Evolutionary conservation across 2,888 invertebrate genomes (phyloP), one percentile per base, ranked within the genome.

Genomic region (Empis stercorea): DNA sequence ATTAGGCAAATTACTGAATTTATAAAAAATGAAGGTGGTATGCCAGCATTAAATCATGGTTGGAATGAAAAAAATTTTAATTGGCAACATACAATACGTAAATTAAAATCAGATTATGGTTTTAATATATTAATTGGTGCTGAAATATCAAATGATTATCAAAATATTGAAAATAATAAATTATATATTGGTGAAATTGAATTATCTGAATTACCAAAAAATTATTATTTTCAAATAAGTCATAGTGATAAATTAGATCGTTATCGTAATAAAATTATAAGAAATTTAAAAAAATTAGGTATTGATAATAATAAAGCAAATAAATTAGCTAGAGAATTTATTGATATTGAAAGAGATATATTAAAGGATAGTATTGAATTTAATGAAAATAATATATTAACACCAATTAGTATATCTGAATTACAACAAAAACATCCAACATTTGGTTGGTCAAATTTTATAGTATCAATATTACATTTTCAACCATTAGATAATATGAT

Each of bases 41-140:
- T 43, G 47, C 47, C 47, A 9, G 23, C 30, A 13, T 44, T 47
- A 10, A 30, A 47, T 34, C n/a, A 40, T 3, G 32, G 39, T 17
- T 47, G 47, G 47, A 47, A 38, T 34, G 39, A 23, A 36, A 23
- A 13, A 14, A 20, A 23, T 9, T 47, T 47, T 44, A n/a, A 47
- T 32, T 44, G 44, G 44, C 23, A 30, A 11, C 23, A 36, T 13
- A 32, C 44, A 15, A 30, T 47, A 23, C 30, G 30, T 10, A 44
- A 27, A 34, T 16, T 47, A 44, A 40, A 44, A 27, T 17, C 39
- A 5, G 36, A 38, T 14, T 40, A 39, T 34, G 44, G 44, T 30
- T 17, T 47, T 38, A 20, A 44, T 40, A 34, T 44, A 11, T 40
- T 47, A 34, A 34, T 47, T 30, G 13, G 32, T 9, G 14, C 32